Percentiles rank a stretch among this genome's conserved stretches.
Evolutionary conservation across 2,888 invertebrate species (phyloP).

Genomic region (Vanessa cardui): DNA sequence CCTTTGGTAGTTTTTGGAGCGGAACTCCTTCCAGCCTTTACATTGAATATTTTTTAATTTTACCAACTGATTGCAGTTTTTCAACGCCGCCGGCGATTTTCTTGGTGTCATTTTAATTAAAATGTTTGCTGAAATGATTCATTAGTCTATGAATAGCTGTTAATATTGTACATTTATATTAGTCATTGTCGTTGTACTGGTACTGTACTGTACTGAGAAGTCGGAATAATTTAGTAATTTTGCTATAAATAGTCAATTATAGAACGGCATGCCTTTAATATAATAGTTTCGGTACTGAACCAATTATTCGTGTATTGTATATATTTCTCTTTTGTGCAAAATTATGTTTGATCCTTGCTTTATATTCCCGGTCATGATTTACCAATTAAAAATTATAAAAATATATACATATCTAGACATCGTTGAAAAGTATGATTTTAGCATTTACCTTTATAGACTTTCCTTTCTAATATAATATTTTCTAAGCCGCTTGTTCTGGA

Average conservation of each 20-base stretch:
- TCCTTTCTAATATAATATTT: background rate
- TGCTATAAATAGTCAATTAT: too few relatives aligned
- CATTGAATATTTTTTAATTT: constrained; percentile 4
- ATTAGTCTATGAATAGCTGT: background rate
- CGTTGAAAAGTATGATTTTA: background rate
- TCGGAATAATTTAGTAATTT: too few relatives aligned
- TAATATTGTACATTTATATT: too few relatives aligned
- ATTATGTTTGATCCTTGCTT: background rate
- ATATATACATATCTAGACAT: too few relatives aligned
- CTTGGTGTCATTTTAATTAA: background rate
- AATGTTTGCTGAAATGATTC: background rate
- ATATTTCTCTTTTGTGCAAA: background rate
- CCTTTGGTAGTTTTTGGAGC: constrained; percentile 1
- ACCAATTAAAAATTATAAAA: too few relatives aligned
- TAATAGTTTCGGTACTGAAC: too few relatives aligned
- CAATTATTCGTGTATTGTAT: background rate
- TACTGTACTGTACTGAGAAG: too few relatives aligned
- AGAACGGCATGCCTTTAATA: too few relatives aligned
- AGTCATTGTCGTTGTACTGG: too few relatives aligned
- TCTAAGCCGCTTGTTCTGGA: background rate
- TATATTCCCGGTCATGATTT: background rate
- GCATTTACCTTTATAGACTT: background rate
- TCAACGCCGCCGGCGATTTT: background rate
- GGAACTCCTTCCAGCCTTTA: background rate
- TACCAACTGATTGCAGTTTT: constrained; percentile 1